A percentile compares a stretch with the other conserved stretches of the same genome.
Conservation (phyloP, 2,797 vertebrate genomes). For the Lophotriccus pileatus region DNA sequence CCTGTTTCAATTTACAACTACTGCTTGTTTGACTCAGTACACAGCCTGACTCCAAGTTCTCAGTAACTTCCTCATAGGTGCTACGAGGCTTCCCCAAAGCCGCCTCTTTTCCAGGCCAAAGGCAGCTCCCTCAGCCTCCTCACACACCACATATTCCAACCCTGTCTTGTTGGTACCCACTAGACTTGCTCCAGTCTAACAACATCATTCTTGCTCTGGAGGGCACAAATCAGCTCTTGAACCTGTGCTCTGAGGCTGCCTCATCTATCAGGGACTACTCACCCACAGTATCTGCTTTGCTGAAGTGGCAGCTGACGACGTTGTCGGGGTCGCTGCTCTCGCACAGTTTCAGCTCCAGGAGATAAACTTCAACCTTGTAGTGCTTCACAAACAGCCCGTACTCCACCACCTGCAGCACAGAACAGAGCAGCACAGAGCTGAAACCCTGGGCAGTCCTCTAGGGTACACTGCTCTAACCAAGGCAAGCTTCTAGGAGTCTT, state of each 20-base stretch:
- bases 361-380: slow-evolving; percentile 97
- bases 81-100: background rate
- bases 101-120: background rate
- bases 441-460: background rate
- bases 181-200: background rate
- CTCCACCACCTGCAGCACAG: slow-evolving; percentile 87
- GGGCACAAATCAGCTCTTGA: background rate
- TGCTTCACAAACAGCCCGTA: slow-evolving; percentile 98
- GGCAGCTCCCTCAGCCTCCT: background rate
- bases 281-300: slow-evolving; percentile 97
- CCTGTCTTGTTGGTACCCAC: background rate
- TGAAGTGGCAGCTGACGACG: slow-evolving; percentile 90
- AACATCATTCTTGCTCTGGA: background rate
- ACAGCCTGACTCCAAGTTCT: background rate
- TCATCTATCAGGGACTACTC: slow-evolving; percentile 33
- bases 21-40: background rate
- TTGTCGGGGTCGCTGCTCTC: slow-evolving; percentile 90
- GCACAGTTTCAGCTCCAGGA: slow-evolving; percentile 93
- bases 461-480: background rate
- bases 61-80: background rate
- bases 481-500: background rate
- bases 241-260: too few species aligned
- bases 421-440: background rate
- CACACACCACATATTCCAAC: background rate
- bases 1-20: background rate